Percentiles rank a stretch among this genome's conserved stretches.
Conservation (phyloP, 2,888 invertebrate species). For the Eledone cirrhosa region DNA sequence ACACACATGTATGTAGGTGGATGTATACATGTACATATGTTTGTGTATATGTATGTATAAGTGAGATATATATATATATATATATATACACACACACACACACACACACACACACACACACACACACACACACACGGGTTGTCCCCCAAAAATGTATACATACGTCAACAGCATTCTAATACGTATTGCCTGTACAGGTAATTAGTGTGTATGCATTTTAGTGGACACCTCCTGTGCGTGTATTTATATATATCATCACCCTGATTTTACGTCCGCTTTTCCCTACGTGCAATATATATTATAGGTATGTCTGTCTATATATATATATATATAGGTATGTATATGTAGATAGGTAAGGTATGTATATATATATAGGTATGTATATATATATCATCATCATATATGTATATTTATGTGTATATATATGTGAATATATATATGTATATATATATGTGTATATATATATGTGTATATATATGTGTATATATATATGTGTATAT, state of each 20-base stretch:
- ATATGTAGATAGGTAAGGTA: neutral
- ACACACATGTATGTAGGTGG: neutral
- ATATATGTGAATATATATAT: neutral
- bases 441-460: neutral
- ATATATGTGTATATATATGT: neutral
- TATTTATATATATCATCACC: neutral
- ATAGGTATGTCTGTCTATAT: too few species aligned
- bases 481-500: constrained; percentile 2
- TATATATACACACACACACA: neutral
- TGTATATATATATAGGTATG: neutral
- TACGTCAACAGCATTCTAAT: too few species aligned
- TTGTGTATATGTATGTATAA: neutral
- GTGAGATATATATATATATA: constrained; percentile 1
- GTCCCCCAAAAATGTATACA: too few species aligned
- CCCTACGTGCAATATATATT: too few species aligned
- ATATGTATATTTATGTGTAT: neutral
- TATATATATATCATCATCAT: neutral
- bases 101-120: neutral
- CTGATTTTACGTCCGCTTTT: neutral
- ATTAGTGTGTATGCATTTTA: too few species aligned
- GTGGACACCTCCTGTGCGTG: neutral
- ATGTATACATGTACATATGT: neutral
- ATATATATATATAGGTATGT: too few species aligned
- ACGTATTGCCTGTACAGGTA: too few species aligned
- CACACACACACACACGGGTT: neutral